These are phyloP conservation scores for Felis catus DNA, from an alignment of 2,113 vertebrate species.

Conservation along the genomic window F.catus_Fca126_mat1.0 CM031423.1:26700001-26700500, in stretches of 20 bases:
- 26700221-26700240: background rate
- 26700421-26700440: too few relatives aligned
- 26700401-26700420: too few relatives aligned
- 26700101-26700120: background rate
- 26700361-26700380: too few relatives aligned
- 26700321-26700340: too few relatives aligned
- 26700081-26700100: background rate
- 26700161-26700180: background rate
- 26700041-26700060: background rate
- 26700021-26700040: fast-evolving
- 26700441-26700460: too few relatives aligned
- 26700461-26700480: too few relatives aligned
- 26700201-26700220: background rate
- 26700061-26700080: too few relatives aligned
- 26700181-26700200: background rate
- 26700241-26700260: background rate
- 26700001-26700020: background rate
- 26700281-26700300: too few relatives aligned
- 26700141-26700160: background rate
- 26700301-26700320: too few relatives aligned
- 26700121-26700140: background rate
- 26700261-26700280: too few relatives aligned
- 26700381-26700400: too few relatives aligned
- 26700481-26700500: background rate
- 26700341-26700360: too few relatives aligned